Conservation (phyloP, 2,888 invertebrate species). For the Pristionchus arcanus region DNA sequence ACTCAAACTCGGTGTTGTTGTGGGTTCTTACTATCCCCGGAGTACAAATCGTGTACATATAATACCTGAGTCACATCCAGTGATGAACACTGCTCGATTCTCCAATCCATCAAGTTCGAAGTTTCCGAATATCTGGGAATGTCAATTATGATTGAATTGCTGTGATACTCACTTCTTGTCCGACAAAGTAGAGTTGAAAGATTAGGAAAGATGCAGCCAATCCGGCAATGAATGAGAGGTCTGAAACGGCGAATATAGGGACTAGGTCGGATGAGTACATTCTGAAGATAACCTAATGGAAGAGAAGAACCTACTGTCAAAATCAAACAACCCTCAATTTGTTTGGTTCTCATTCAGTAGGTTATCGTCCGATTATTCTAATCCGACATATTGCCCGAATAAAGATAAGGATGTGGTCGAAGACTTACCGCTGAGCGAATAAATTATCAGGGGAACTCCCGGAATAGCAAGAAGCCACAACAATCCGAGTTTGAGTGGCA, state of each 20-base stretch:
- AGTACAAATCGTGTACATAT: no score
- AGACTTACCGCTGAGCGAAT: not conserved
- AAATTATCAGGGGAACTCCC: not conserved
- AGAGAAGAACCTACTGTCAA: no score
- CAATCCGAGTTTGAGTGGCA: not conserved
- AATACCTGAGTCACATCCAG: slow-evolving; percentile 52
- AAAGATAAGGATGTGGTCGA: not conserved
- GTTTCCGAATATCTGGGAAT: not conserved
- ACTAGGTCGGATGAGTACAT: not conserved
- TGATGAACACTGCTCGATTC: slow-evolving; percentile 45
- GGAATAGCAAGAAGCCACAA: not conserved
- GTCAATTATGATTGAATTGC: not conserved
- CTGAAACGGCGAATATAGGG: not conserved
- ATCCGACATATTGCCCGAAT: no score
- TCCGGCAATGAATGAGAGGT: not conserved
- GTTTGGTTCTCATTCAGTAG: no score
- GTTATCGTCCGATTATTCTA: no score
- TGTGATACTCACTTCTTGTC: not conserved
- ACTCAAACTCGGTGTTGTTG: not conserved
- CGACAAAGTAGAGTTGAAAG: not conserved
- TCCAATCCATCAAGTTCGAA: not conserved
- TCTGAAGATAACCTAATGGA: no score
- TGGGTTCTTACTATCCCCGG: not conserved
- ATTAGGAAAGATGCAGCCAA: not conserved
- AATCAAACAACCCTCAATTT: no score